Conservation (phyloP, 92 coral and sea anemone species). For the Zoanthus sansibaricus region DNA sequence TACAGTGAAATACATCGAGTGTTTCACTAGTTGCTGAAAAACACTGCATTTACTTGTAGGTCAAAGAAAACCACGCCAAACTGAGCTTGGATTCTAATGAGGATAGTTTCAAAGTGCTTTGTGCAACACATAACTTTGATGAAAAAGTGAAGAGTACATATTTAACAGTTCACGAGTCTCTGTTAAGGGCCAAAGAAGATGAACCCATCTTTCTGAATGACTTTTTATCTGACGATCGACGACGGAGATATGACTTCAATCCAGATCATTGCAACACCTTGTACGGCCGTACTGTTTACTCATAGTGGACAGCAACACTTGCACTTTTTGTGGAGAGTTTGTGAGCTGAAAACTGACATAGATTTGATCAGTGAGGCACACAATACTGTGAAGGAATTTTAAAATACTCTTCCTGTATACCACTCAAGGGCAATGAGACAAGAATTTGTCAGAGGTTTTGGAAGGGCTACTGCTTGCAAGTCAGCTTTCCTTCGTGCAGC, state of each 20-base stretch:
- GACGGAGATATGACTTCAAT: no score
- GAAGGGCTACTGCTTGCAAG: conserved; percentile 51
- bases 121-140: conserved; percentile 42
- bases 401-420: conserved; percentile 34
- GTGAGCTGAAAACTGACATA: conserved; percentile 27
- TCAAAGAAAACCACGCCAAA: conserved; percentile 55
- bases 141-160: conserved; percentile 40
- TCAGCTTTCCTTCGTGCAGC: conserved; percentile 47
- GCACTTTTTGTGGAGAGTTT: conserved; percentile 51
- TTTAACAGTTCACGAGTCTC: conserved; percentile 50
- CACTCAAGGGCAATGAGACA: conserved; percentile 59
- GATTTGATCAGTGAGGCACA: conserved; percentile 42
- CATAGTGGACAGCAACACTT: conserved; percentile 38
- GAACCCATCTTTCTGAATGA: no score
- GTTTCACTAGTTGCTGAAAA: conserved; percentile 15
- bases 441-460: conserved; percentile 40
- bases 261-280: conserved; percentile 35
- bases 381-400: conserved; percentile 38
- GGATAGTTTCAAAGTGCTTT: conserved; percentile 42
- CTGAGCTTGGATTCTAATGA: conserved; percentile 42
- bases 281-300: conserved; percentile 51
- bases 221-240: no score
- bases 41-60: conserved; percentile 34
- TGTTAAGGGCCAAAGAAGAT: conserved; percentile 6
- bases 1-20: conserved; percentile 11